Evolutionary conservation across 2,888 invertebrate genomes (phyloP), one percentile per base, ranked within the genome.

Genomic region (Poecilobothrus nobilitatus): DNA sequence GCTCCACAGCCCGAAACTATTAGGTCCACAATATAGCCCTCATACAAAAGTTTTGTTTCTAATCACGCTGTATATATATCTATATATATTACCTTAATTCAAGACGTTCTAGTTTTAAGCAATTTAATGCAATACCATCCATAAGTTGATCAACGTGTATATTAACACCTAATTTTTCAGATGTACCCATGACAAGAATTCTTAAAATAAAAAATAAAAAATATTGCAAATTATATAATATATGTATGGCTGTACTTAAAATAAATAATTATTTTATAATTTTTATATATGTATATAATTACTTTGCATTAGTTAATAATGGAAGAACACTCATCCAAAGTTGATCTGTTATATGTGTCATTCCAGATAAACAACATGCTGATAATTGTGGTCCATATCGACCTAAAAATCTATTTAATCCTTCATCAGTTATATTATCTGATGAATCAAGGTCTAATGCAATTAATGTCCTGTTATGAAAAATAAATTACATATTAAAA

Each of bases 261-360:
- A 34, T 61, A 61, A 12, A 21, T 34, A 33, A 15, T 66, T 68
- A 2, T 12, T 20, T 21, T 15, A 34, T 34, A 22, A 20, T 21
- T 62, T 53, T 15, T 53, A n/a, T n/a, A n/a, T n/a, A n/a, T n/a
- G n/a, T n/a, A n/a, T n/a, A n/a, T n/a, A 15, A 15, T 27, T 15
- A 97, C 98, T 90, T 95, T 74, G 95, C 91, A 79, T 97, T 96
- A 70, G 89, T 90, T 67, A 99, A 84, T 72, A 94, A 89, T 1
- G 96, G 95, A 73, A 99, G 85, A 72, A 97, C 92, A 74, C 94
- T 92, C 84, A 95, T 94, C 97, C 98, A 99, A 73, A 99, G 88
- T 78, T 96, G 95, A 84, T 99, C 99, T 0, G 97, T 96, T 75
- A 99, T 92, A 80, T 98, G 97, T 0, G 97, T 92, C 91, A 99